These are phyloP conservation scores for Aplysina aerophoba DNA, from an alignment of 37 sponge, comb jelly and placozoan genomes.

Conservation along the genomic window DNA sequence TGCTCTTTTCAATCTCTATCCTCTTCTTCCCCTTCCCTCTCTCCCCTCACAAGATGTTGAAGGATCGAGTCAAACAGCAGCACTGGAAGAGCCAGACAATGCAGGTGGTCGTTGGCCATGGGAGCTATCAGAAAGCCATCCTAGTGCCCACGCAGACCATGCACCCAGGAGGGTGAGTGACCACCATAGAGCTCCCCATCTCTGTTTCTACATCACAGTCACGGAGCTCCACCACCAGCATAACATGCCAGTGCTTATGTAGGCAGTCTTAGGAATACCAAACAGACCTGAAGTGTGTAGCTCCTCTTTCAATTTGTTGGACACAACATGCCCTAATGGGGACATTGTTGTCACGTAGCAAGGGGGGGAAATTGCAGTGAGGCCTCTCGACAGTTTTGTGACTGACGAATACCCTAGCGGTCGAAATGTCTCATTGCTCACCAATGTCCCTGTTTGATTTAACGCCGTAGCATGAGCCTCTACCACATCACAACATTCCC, in stretches of 20 bases:
- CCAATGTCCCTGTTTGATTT: too few species aligned
- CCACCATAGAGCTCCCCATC: background rate
- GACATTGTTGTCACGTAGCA: too few species aligned
- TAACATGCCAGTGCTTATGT: background rate
- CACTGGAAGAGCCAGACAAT: conserved; percentile 73
- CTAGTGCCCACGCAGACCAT: conserved; percentile 23
- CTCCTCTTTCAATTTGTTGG: too few species aligned
- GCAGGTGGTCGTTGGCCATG: conserved; percentile 73
- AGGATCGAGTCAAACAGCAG: conserved; percentile 41
- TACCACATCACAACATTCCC: too few species aligned
- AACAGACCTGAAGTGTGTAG: too few species aligned
- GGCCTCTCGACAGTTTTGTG: too few species aligned
- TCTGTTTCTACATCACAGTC: background rate
- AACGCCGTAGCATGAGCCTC: too few species aligned
- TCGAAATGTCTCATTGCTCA: too few species aligned
- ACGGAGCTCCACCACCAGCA: conserved; percentile 10
- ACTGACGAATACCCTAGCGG: too few species aligned
- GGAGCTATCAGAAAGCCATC: conserved; percentile 68
- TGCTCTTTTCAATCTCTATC: background rate
- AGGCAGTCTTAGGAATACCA: background rate
- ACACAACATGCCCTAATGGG: too few species aligned
- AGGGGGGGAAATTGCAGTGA: too few species aligned
- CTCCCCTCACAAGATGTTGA: conserved; percentile 12
- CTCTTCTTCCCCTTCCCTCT: background rate
- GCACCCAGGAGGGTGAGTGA: background rate